Conservation (phyloP, 2,888 invertebrate species). For the Drosophila neotestacea region DNA sequence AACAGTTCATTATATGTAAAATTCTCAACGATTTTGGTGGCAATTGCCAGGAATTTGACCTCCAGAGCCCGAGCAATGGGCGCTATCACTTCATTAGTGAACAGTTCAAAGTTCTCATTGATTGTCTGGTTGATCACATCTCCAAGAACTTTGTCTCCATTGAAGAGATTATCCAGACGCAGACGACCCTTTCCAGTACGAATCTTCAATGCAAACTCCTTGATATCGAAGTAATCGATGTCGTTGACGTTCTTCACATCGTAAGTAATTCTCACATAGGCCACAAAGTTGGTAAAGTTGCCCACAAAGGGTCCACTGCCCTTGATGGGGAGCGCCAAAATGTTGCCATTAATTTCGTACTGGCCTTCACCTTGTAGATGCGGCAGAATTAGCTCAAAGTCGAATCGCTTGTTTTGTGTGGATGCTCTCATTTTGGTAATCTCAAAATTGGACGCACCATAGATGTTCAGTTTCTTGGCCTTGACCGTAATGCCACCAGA, state of each 20-base stretch:
- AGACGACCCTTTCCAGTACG: conserved; percentile 89
- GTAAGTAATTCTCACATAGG: conserved; percentile 88
- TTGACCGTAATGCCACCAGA: conserved; percentile 78
- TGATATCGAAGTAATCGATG: conserved; percentile 87
- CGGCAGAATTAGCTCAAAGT: conserved; percentile 88
- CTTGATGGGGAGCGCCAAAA: conserved; percentile 90
- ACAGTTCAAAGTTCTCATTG: conserved; percentile 88
- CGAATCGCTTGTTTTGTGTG: conserved; percentile 85
- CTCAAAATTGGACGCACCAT: conserved; percentile 88
- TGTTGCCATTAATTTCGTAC: conserved; percentile 89
- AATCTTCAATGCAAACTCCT: conserved; percentile 89
- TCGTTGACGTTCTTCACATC: conserved; percentile 86
- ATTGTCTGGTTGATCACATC: conserved; percentile 89
- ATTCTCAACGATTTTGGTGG: conserved; percentile 87
- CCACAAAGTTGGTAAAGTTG: conserved; percentile 89
- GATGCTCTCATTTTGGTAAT: conserved; percentile 86
- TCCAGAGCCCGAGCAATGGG: conserved; percentile 89
- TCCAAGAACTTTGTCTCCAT: conserved; percentile 89
- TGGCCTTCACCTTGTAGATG: conserved; percentile 87
- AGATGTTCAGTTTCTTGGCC: conserved; percentile 87
- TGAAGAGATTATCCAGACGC: conserved; percentile 90
- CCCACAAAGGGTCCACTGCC: conserved; percentile 89
- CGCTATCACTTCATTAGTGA: conserved; percentile 90
- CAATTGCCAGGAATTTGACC: conserved; percentile 87
- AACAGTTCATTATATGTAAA: conserved; percentile 87